Evolutionary conservation across 2,888 invertebrate genomes (phyloP).

Genomic region (Notodonta dromedarius): DNA sequence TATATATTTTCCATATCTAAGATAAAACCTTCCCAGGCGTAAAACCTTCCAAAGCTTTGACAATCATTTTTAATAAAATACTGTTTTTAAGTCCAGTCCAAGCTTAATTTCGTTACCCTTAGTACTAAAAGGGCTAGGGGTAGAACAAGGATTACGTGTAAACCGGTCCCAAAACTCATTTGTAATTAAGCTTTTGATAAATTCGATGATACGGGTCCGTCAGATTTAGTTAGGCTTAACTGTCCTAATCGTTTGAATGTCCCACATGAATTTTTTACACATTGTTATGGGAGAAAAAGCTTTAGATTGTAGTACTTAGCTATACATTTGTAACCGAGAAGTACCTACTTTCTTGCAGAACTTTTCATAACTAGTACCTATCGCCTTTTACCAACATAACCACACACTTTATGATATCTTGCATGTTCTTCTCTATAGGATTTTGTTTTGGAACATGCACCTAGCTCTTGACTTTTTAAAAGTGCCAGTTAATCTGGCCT

Average conservation of each 20-base stretch:
- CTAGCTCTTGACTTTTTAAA: too few relatives aligned
- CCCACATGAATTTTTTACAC: background rate
- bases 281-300: background rate
- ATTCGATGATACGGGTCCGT: constrained; percentile 37
- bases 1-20: too few relatives aligned
- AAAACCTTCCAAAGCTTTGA: background rate
- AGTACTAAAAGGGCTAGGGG: constrained; percentile 30
- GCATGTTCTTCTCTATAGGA: too few relatives aligned
- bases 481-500: too few relatives aligned
- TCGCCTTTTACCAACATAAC: too few relatives aligned
- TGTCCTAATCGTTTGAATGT: constrained; percentile 34
- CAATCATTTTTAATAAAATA: background rate
- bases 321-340: too few relatives aligned
- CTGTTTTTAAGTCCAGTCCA: constrained; percentile 15
- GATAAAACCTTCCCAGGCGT: background rate
- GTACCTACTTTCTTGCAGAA: too few relatives aligned
- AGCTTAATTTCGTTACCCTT: constrained; percentile 36
- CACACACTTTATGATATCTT: too few relatives aligned
- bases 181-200: constrained; percentile 43
- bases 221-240: constrained; percentile 30
- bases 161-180: constrained; percentile 40
- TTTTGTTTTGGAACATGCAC: too few relatives aligned
- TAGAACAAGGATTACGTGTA: constrained; percentile 32
- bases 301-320: background rate
- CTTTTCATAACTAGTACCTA: too few relatives aligned